A percentile compares a stretch with the other conserved stretches of the same genome.
phyloP scores from a whole-genome alignment of 2,888 invertebrate genomes.

The Odontothrips loti region DNA sequence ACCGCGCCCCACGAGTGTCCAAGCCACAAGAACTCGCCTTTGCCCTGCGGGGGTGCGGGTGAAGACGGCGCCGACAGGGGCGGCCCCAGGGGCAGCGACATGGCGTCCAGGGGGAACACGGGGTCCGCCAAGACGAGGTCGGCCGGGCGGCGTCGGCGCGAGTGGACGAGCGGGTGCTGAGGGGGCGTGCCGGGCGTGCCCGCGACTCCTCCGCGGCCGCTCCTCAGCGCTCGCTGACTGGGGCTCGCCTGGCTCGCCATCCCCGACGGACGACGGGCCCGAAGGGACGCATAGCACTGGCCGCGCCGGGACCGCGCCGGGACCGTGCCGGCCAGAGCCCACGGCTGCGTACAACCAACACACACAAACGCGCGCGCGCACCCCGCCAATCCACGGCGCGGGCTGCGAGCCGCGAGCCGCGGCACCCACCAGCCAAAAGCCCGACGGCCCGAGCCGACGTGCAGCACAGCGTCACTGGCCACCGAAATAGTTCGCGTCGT shows the following conservation, averaged over 20 bases:
- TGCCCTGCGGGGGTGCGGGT: neutral
- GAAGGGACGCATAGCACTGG: slow-evolving; percentile 24
- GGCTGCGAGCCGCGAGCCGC: slow-evolving; percentile 38
- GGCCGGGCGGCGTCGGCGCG: slow-evolving; percentile 34
- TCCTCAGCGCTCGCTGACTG: neutral
- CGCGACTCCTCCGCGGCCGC: neutral
- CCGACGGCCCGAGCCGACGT: slow-evolving; percentile 43
- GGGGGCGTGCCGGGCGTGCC: slow-evolving; percentile 18
- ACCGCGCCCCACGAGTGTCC: slow-evolving; percentile 28
- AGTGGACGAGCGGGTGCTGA: slow-evolving; percentile 33
- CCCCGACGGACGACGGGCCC: slow-evolving; percentile 22
- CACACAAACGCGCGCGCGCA: neutral
- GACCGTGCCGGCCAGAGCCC: neutral
- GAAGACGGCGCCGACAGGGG: slow-evolving; percentile 31
- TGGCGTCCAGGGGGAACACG: slow-evolving; percentile 36
- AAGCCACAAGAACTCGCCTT: neutral
- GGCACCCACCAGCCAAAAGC: too few relatives aligned
- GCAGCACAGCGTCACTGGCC: slow-evolving; percentile 44
- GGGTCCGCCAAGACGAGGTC: slow-evolving; percentile 33
- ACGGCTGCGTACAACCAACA: slow-evolving; percentile 16
- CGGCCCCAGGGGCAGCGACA: slow-evolving; percentile 39
- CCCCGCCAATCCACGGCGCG: slow-evolving; percentile 34
- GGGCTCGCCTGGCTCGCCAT: slow-evolving; percentile 23
- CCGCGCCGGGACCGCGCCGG: neutral
- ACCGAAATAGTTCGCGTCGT: slow-evolving; percentile 35